Percentiles rank a stretch among this genome's conserved stretches.
These are phyloP conservation scores for Galbula dea DNA, from an alignment of 2,113 vertebrate species.

Conservation along the genomic window DNA sequence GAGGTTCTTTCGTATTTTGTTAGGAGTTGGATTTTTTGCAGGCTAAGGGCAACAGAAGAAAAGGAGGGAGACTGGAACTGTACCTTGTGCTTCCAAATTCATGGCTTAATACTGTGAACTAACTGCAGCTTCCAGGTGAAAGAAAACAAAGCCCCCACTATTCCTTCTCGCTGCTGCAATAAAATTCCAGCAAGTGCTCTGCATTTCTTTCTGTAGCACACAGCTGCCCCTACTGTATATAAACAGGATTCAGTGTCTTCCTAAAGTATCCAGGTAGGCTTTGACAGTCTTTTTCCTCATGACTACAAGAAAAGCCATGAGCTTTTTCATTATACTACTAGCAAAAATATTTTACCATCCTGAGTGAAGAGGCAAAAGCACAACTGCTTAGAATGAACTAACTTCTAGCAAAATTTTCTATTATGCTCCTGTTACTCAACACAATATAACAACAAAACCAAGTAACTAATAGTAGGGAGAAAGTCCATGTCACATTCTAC, in stretches of 20 bases:
- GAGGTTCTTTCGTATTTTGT: background rate
- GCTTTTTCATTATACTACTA: background rate
- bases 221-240: background rate
- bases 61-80: background rate
- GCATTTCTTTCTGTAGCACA: background rate
- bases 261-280: background rate
- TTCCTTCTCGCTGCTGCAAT: background rate
- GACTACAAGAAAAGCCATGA: background rate
- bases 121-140: background rate
- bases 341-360: background rate
- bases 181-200: background rate
- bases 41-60: background rate
- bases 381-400: background rate
- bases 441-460: background rate
- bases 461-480: background rate
- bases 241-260: background rate
- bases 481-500: background rate
- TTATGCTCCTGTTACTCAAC: background rate
- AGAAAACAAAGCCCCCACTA: background rate
- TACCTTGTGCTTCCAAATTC: background rate
- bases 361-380: background rate
- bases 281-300: background rate
- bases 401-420: background rate
- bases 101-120: background rate
- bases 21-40: background rate